phyloP scores from a whole-genome alignment of 2,888 invertebrate genomes.

The Furcula furcula region DNA sequence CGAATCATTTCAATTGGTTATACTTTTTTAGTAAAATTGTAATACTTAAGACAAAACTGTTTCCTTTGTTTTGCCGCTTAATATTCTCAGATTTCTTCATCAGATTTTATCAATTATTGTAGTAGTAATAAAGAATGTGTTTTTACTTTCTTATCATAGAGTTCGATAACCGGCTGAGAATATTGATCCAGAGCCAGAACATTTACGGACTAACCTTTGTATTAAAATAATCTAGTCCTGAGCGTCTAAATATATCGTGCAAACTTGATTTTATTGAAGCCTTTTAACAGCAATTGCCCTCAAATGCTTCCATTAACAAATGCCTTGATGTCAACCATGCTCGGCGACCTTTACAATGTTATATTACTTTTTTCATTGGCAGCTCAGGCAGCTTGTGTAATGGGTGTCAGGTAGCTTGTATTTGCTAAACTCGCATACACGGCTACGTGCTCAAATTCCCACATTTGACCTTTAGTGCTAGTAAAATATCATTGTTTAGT shows the following conservation, averaged over 20 bases:
- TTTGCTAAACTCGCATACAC: conserved; percentile 20
- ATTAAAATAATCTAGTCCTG: neutral
- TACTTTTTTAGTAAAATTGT: too few species aligned
- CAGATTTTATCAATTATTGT: too few species aligned
- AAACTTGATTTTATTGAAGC: conserved; percentile 1
- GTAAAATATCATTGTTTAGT: too few species aligned
- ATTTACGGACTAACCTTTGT: neutral
- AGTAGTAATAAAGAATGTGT: too few species aligned
- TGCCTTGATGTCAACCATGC: conserved; percentile 21
- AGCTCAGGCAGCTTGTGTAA: conserved; percentile 15
- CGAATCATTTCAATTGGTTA: too few species aligned
- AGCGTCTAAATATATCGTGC: neutral
- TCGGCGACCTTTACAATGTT: conserved; percentile 32
- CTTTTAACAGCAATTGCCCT: conserved; percentile 4
- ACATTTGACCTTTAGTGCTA: conserved; percentile 40
- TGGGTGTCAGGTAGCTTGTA: too few species aligned
- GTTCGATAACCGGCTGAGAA: too few species aligned
- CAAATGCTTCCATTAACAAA: conserved; percentile 8
- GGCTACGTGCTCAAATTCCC: conserved; percentile 12
- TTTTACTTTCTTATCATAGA: too few species aligned
- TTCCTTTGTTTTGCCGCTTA: too few species aligned
- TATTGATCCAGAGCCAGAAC: too few species aligned
- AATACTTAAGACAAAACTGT: too few species aligned
- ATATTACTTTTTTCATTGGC: conserved; percentile 28
- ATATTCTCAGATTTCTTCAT: too few species aligned